Evolutionary conservation across 1,140 invertebrate genomes (phyloP).

Genomic region (Saxidomus purpurata): DNA sequence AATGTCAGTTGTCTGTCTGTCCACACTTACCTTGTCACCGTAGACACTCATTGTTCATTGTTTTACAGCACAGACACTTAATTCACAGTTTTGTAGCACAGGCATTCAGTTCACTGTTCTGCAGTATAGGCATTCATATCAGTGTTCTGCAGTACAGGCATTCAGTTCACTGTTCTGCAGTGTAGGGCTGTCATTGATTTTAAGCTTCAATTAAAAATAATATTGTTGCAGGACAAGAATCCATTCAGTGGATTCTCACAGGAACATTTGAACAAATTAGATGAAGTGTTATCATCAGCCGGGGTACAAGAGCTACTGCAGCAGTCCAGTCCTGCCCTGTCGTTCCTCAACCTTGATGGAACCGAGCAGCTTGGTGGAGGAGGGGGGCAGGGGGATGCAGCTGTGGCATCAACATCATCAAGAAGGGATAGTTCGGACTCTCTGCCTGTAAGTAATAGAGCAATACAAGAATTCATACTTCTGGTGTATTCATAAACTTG

Average conservation of each 20-base stretch:
- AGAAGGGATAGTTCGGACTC: neutral
- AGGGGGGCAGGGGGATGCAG: neutral
- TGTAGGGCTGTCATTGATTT: too few species aligned
- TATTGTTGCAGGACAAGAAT: constrained; percentile 78
- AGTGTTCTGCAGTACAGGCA: too few species aligned
- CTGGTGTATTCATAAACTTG: too few species aligned
- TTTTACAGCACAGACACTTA: too few species aligned
- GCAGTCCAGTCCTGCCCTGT: constrained; percentile 83
- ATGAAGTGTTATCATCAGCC: constrained; percentile 88
- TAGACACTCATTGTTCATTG: too few species aligned
- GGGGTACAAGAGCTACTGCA: constrained; percentile 89
- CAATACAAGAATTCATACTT: too few species aligned
- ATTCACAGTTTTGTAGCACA: too few species aligned
- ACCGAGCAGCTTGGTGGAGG: neutral
- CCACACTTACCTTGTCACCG: too few species aligned
- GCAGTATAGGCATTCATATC: too few species aligned
- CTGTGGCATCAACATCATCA: neutral
- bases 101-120: too few species aligned
- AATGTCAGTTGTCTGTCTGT: too few species aligned
- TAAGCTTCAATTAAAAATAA: too few species aligned
- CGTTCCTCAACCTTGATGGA: neutral
- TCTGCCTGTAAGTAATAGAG: constrained; percentile 40
- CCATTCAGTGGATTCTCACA: constrained; percentile 89
- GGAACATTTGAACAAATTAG: constrained; percentile 88
- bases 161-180: neutral